Percentiles rank a stretch among this genome's conserved stretches.
Conservation (phyloP, 2,888 invertebrate species). For the Pegoplata infirma region DNA sequence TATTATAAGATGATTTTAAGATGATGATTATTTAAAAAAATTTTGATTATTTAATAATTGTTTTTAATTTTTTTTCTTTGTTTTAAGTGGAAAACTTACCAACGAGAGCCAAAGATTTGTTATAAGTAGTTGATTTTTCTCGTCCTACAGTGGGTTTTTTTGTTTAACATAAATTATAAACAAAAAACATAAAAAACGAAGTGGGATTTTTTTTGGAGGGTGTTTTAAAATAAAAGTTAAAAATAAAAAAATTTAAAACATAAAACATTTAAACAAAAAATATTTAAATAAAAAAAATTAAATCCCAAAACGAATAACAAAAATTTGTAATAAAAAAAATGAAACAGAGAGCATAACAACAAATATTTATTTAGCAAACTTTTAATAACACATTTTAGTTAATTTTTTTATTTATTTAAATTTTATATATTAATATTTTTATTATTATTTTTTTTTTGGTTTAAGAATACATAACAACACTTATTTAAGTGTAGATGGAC, state of each 20-base stretch:
- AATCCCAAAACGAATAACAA: constrained; percentile 26
- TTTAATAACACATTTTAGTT: constrained; percentile 66
- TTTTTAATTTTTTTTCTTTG: constrained; percentile 71
- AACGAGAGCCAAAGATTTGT: constrained; percentile 97
- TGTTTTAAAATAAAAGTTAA: constrained; percentile 83
- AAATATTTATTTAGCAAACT: constrained; percentile 68
- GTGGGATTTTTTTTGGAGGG: constrained; percentile 17
- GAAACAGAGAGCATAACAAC: constrained; percentile 79
- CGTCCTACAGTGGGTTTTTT: constrained; percentile 83
- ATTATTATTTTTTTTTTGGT: constrained; percentile 50
- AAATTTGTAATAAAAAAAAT: constrained; percentile 64
- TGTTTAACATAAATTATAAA: constrained; percentile 71
- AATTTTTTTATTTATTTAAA: constrained; percentile 65
- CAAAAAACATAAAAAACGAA: constrained; percentile 67
- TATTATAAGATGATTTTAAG: not conserved
- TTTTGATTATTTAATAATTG: not conserved
- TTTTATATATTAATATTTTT: constrained; percentile 55
- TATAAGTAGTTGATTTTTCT: constrained; percentile 97
- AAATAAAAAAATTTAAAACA: constrained; percentile 64
- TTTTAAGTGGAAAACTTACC: constrained; percentile 85
- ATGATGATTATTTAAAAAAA: not conserved
- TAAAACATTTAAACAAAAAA: constrained; percentile 63
- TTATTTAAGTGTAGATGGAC: constrained; percentile 45
- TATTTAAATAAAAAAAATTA: constrained; percentile 57
- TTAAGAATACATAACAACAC: constrained; percentile 54